Evolutionary conservation across 2,113 vertebrate genomes (phyloP).

Genomic region (Irena cyanogastra): DNA sequence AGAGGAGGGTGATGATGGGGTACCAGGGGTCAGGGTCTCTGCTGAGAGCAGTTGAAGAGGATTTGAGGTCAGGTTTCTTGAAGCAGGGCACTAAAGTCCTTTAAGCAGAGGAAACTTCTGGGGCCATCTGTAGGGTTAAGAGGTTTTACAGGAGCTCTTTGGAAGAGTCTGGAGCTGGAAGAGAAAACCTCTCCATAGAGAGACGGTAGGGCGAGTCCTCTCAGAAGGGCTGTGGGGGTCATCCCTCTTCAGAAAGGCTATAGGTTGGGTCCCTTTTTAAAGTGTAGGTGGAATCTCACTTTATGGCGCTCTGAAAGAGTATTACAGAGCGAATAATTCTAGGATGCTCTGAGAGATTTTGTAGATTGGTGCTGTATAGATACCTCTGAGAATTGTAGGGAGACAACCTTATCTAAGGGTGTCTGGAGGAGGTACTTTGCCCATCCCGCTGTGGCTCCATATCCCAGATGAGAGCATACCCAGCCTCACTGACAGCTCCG

Average conservation of each 20-base stretch:
- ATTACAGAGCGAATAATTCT: neutral
- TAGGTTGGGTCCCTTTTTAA: neutral
- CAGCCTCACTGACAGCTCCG: fast-evolving
- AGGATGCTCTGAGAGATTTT: neutral
- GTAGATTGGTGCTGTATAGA: neutral
- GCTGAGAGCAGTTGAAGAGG: neutral
- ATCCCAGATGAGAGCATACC: neutral
- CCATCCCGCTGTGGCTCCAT: neutral
- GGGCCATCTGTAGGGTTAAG: neutral
- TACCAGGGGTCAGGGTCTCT: neutral
- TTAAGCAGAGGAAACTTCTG: neutral
- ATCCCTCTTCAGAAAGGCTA: neutral
- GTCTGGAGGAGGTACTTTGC: neutral
- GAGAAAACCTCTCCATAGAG: neutral
- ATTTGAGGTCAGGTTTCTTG: neutral
- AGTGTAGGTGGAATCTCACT: neutral
- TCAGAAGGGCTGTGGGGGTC: neutral
- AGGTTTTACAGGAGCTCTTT: neutral
- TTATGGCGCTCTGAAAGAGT: neutral
- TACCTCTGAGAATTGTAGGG: neutral
- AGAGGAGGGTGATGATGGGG: neutral
- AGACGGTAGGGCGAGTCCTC: neutral
- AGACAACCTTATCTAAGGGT: neutral
- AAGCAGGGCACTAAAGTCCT: neutral
- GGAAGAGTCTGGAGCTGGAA: neutral